phyloP scores from a whole-genome alignment of 2,888 invertebrate species.

The Yponomeuta malinellus region DNA sequence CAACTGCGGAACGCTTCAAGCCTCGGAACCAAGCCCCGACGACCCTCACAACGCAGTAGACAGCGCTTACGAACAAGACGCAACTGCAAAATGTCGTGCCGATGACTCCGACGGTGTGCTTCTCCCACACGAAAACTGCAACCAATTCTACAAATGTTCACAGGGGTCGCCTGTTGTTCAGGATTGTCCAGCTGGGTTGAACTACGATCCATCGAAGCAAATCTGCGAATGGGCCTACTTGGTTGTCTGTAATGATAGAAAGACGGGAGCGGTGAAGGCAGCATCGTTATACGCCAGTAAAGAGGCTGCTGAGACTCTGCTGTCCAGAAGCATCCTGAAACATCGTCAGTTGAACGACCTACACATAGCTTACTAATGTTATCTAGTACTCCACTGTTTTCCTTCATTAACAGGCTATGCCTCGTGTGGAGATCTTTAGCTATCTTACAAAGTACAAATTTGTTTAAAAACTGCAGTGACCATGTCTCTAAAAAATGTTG shows the following conservation, averaged over 20 bases:
- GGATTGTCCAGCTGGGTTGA: neutral
- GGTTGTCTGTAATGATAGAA: constrained; percentile 6
- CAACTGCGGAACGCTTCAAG: constrained; percentile 22
- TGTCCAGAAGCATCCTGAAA: no score
- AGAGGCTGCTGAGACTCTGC: no score
- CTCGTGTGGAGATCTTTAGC: no score
- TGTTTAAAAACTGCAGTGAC: no score
- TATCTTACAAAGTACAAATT: no score
- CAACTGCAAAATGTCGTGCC: neutral
- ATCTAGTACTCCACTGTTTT: no score
- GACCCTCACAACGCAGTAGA: neutral
- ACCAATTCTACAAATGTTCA: constrained; percentile 7
- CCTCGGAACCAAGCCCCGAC: neutral
- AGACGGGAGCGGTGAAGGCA: neutral
- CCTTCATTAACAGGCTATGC: no score
- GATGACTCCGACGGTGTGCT: neutral
- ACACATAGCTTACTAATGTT: no score
- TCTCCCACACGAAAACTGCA: constrained; percentile 9
- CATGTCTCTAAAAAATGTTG: no score
- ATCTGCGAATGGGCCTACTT: neutral
- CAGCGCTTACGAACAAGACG: neutral
- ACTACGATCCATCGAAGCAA: neutral
- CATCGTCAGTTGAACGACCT: no score
- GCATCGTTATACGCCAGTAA: no score
- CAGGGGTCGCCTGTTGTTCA: neutral